Evolutionary conservation across 1,140 invertebrate genomes (phyloP), one percentile per base, ranked within the genome.

Genomic region (Pygmarrhopalites habei): DNA sequence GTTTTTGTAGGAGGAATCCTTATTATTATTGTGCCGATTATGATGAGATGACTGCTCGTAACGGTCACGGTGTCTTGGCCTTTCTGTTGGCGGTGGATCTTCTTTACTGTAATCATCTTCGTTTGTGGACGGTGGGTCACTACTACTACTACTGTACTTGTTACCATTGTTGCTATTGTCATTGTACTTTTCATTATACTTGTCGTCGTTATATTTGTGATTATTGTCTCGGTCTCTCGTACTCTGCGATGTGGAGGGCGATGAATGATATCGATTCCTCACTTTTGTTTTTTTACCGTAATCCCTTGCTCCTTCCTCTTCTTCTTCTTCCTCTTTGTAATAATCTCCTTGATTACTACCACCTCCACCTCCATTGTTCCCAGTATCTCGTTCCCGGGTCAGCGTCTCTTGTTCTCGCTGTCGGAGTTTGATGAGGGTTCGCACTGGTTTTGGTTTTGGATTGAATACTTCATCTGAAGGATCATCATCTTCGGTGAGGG

Each of bases 361-460:
- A 32, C 19, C 26, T 12, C 26, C 39, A 28, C 32, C 41, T 44
- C 23, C 2, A 32, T 46, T 2, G 7, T n/a, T n/a, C n/a, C n/a
- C n/a, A n/a, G n/a, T n/a, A 2, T 47, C 44, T 28, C 52, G 28
- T 47, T 56, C 39, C 12, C 60, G n/a, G 35, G 41, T 53, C 19
- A 2, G 2, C 3, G 23, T 23, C 25, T 64, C 56, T 19, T 35
- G 5, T 44, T 59, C 58, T 32, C 56, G 58, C 5, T 59, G 56
- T 19, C 46, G 15, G 14, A 21, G 29, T 32, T 67, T 63, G 3
- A 67, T 55, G 60, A 70, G 46, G n/a, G 66, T 64, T 21, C 69
- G 2, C 12, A 71, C 69, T 7, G 69, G 69, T 47, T 71, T 71
- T 2, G 69, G 52, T 28, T 64, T 66, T 7, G 58, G 58, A 25